Evolutionary conservation across 2,888 invertebrate species (phyloP), one percentile per base, ranked within the genome.

Genomic region (Criorhina ranunculi): DNA sequence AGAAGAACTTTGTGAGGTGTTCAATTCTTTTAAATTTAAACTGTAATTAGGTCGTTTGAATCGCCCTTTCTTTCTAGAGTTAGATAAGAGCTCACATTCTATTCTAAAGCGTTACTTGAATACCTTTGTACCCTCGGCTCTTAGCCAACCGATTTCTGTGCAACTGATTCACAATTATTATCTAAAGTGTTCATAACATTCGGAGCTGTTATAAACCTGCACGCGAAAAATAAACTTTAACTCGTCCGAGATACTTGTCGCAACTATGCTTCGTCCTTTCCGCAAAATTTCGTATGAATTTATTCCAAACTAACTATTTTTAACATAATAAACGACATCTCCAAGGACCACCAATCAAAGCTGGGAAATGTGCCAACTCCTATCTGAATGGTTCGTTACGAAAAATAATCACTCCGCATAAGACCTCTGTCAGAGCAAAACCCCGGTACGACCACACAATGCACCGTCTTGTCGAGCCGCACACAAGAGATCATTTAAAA

Each of bases 401-500:
- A 53, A 42, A 70, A 46, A 46, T 46, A 53, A 66, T 49, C 40
- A 49, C 57, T 49, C 53, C 53, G 17, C 55, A 64, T 46, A 35
- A 33, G 35, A 15, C 44, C 35, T n/a, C 35, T 57, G 57, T 53
- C 70, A 78, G 57, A 62, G 73, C 44, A 51, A 35, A 15, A 57
- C 35, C 29, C 15, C 12, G 33, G 46, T 29, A 29, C 33, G 17
- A 55, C 66, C 77, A 82, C 81, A 70, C 64, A 77, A 59, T 60
- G 8, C 62, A 46, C 15, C 35, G 19, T n/a, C n/a, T n/a, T n/a
- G n/a, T 4, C 24, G 24, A 24, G 24, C 24, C 4, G 37, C n/a
- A 40, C 37, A 24, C 53, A 42, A 44, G 51, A 60, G 75, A 53
- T 80, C 75, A 62, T 69, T 78, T 82, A 60, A 66, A 72, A 78